Conservation (phyloP, 2,888 invertebrate genomes). For the Chaetoderma sp. region DNA sequence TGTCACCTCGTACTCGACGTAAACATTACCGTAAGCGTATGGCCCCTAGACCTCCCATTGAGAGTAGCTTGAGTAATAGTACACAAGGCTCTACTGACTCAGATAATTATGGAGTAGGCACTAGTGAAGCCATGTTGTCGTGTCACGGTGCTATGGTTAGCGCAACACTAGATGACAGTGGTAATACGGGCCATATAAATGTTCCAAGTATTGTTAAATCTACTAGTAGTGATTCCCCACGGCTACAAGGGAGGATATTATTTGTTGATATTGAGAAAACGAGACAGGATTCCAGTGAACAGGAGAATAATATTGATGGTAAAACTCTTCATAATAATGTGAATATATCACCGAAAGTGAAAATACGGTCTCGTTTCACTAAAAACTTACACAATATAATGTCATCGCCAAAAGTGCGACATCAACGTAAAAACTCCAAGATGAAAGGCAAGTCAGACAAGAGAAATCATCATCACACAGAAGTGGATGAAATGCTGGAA, state of each 20-base stretch:
- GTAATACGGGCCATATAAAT: not conserved
- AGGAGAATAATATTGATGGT: too few species aligned
- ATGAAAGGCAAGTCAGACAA: conserved; percentile 1
- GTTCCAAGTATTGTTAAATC: not conserved
- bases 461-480: not conserved
- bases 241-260: too few species aligned
- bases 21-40: conserved; percentile 3
- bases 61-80: too few species aligned
- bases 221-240: not conserved
- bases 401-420: not conserved
- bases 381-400: conserved; percentile 7
- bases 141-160: too few species aligned
- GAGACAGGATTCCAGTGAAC: too few species aligned
- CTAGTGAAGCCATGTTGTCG: not conserved
- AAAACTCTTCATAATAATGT: not conserved
- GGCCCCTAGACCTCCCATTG: not conserved
- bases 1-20: too few species aligned
- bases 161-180: too few species aligned
- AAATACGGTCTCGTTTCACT: not conserved
- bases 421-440: conserved; percentile 2
- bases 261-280: too few species aligned
- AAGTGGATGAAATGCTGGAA: not conserved
- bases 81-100: conserved; percentile 5
- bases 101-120: conserved; percentile 3
- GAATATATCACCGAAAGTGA: not conserved